phyloP scores from a whole-genome alignment of 2,888 invertebrate genomes.

The Rotaria socialis region DNA sequence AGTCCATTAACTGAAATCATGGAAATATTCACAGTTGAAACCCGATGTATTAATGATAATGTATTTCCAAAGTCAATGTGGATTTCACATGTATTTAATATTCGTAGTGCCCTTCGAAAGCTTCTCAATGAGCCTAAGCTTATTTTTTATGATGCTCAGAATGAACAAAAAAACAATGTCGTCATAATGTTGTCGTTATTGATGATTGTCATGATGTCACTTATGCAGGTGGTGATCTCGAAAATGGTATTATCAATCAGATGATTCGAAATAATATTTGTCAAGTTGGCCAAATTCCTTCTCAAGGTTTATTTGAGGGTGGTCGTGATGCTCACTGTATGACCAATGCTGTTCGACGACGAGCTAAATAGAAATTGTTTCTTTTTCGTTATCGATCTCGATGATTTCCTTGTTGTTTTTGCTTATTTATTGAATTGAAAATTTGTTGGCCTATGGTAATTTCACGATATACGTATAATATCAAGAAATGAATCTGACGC shows the following conservation, averaged over 20 bases:
- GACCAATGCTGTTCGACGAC: neutral
- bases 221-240: neutral
- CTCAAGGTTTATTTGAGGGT: neutral
- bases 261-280: neutral
- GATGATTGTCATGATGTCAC: neutral
- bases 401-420: too few relatives aligned
- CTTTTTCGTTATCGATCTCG: too few relatives aligned
- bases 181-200: neutral
- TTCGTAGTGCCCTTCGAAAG: neutral
- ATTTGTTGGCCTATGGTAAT: too few relatives aligned
- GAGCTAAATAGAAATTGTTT: neutral
- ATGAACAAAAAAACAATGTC: neutral
- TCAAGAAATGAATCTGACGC: too few relatives aligned
- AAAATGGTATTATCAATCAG: neutral
- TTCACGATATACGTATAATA: too few relatives aligned
- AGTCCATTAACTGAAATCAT: neutral
- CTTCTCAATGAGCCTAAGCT: neutral
- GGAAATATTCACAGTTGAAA: neutral
- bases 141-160: neutral
- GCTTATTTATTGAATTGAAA: too few relatives aligned
- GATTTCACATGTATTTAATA: neutral
- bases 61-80: neutral
- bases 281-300: neutral
- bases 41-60: neutral
- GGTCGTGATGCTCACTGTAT: constrained; percentile 3